Conservation (phyloP, 1,140 invertebrate genomes). For the Magallana ariakensis region DNA sequence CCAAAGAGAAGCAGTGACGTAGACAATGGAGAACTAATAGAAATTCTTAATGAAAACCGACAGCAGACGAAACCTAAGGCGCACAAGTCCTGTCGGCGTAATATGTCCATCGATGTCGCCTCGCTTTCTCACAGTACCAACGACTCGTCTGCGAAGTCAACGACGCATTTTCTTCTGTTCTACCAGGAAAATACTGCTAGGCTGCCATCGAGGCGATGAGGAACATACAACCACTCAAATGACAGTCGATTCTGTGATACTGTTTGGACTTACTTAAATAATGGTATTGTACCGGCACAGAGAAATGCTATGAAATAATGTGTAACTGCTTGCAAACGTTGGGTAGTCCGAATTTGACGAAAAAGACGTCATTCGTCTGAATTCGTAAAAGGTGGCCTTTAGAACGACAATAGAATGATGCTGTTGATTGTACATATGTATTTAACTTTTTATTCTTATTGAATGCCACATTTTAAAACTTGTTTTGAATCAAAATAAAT, state of each 20-base stretch:
- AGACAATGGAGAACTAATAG: conserved; percentile 18
- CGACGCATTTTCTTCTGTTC: background rate
- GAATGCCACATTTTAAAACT: too few species aligned
- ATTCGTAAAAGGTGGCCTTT: too few species aligned
- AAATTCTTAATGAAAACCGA: background rate
- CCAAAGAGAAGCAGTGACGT: background rate
- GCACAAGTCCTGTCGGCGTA: background rate
- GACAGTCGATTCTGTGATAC: too few species aligned
- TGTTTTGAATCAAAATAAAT: too few species aligned
- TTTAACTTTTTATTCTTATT: too few species aligned
- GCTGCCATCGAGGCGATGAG: background rate
- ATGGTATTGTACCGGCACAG: too few species aligned
- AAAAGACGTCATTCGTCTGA: too few species aligned
- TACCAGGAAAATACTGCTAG: background rate
- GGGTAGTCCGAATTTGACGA: background rate
- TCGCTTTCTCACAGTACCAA: background rate
- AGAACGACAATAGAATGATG: too few species aligned
- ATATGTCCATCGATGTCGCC: background rate
- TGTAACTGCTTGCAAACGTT: background rate
- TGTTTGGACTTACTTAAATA: too few species aligned
- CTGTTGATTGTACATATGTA: too few species aligned
- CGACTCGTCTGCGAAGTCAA: background rate
- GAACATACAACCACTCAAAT: too few species aligned
- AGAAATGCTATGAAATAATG: background rate
- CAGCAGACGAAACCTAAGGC: background rate